Conservation (phyloP, 2,797 vertebrate genomes). For the Intellagama lesueurii region DNA sequence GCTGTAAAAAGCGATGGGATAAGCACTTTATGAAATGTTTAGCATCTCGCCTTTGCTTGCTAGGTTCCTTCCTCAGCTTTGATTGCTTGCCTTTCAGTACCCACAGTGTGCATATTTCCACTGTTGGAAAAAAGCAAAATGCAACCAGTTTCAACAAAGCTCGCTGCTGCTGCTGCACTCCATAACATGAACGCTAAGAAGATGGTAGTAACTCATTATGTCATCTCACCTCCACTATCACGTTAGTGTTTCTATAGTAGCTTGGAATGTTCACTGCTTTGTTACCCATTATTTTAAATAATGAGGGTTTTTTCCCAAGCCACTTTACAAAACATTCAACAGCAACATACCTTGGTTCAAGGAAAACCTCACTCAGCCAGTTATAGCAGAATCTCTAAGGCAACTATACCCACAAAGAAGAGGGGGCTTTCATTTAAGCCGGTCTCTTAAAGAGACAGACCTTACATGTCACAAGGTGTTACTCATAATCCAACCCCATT, state of each 20-base stretch:
- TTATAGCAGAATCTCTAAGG: background rate
- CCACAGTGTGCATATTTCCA: background rate
- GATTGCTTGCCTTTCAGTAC: background rate
- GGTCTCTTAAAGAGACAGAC: too few relatives aligned
- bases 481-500: too few relatives aligned
- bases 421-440: too few relatives aligned
- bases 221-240: background rate
- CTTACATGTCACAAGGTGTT: too few relatives aligned
- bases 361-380: too few relatives aligned
- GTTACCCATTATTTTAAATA: background rate
- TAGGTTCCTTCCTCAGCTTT: background rate
- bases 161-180: background rate
- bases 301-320: too few relatives aligned
- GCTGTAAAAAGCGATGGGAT: background rate
- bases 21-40: constrained; percentile 9
- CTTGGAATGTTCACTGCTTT: background rate
- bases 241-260: background rate
- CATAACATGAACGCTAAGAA: background rate
- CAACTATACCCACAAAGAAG: background rate
- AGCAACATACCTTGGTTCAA: too few relatives aligned
- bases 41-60: background rate
- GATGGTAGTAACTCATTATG: background rate
- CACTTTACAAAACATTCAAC: too few relatives aligned
- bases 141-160: background rate
- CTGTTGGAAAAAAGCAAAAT: background rate